Base-by-base conservation (phyloP, 2,113 vertebrate species). In the Urocitellus parryii region DNA sequence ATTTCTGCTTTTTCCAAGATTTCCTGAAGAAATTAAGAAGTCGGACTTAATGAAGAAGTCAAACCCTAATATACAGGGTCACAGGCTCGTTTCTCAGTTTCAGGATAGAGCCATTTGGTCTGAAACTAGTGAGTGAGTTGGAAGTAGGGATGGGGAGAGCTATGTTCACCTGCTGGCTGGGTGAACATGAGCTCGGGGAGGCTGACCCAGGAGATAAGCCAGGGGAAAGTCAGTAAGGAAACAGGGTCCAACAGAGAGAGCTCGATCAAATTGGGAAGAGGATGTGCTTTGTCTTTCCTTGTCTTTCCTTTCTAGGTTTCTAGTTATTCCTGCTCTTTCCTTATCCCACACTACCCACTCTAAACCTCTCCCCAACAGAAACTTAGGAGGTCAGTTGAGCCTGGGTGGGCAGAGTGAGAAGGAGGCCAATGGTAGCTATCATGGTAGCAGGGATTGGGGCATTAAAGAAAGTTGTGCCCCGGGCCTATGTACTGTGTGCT, bases 371-470 rank as follows among this genome's bases (percentile, higher is more conserved):
- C 73, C 25, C 53, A 34, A 29, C 9, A 77, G 80, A 92, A 79
- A 51, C 51, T 14, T 16, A 53, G 13, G 17, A 45, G 18, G 24
- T 20, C 79, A 79, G 32, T 42, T 58, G 42, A 87, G 37, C 14
- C 48, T 8, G 11, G 29, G 56, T 22, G 17, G 24, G 13, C 37
- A 10, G 39, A 53, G 32, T 5, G 7, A 63, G 70, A 39, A 5
- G 45, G 70, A 79, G 16, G 68, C 11, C 5, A 2, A 7, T 24
- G 14, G 12, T 39, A 48, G 70, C n/a, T 8, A 18, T 25, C 25
- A 17, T 0, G 32, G 4, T 2, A 8, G 5, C 1, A 9, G 27
- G n/a, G 18, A 37, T 1, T 68, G 4, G 1, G 37, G 63, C 18
- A 37, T 14, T 8, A 22, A 6, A 39, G 39, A 42, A 48, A 68